Conservation (phyloP, 2,888 invertebrate species). For the Acanthosoma haemorrhoidale region DNA sequence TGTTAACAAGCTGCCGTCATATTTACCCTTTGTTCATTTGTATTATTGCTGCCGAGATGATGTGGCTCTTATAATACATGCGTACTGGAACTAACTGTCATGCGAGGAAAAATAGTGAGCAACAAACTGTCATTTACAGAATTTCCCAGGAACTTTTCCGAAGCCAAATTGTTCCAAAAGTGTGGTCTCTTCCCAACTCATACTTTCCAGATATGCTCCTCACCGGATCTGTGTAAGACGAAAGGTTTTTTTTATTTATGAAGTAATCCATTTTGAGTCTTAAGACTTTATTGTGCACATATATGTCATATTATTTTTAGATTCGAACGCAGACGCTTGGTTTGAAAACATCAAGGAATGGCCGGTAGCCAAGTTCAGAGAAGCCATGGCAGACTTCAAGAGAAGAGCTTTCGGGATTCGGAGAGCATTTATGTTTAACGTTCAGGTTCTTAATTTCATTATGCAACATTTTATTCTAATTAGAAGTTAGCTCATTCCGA, state of each 20-base stretch:
- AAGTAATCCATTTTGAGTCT: not conserved
- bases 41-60: too few relatives aligned
- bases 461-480: too few relatives aligned
- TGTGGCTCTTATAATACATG: too few relatives aligned
- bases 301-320: too few relatives aligned
- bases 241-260: not conserved
- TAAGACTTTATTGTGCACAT: too few relatives aligned
- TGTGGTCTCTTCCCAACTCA: conserved; percentile 52
- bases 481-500: too few relatives aligned
- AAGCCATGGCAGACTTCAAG: conserved; percentile 33
- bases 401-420: conserved; percentile 33
- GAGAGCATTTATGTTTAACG: too few relatives aligned
- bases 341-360: conserved; percentile 36
- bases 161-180: conserved; percentile 49
- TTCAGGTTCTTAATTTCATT: too few relatives aligned
- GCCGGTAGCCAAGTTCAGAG: conserved; percentile 29
- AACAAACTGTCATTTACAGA: conserved; percentile 43
- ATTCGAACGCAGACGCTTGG: conserved; percentile 10
- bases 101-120: not conserved
- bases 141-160: conserved; percentile 48
- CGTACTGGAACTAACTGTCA: too few relatives aligned
- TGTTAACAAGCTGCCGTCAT: too few relatives aligned
- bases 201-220: conserved; percentile 49
- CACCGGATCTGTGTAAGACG: conserved; percentile 30
- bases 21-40: too few relatives aligned